phyloP scores from a whole-genome alignment of 1,140 invertebrate species.

The Bombus waltoni region DNA sequence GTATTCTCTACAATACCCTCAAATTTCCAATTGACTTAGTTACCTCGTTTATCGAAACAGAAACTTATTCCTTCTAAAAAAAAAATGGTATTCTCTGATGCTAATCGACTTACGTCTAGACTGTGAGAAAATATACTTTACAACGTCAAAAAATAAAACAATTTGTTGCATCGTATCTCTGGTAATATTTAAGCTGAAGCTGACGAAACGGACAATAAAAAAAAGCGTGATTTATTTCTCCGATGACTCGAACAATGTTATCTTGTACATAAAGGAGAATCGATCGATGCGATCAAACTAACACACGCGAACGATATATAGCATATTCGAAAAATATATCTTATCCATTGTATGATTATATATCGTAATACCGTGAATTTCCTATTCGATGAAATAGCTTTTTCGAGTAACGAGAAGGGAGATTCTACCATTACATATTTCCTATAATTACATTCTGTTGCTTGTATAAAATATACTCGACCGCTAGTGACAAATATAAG shows the following conservation, averaged over 20 bases:
- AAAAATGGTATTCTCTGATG: not conserved
- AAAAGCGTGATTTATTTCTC: not conserved
- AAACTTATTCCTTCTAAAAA: not conserved
- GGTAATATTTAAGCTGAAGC: not conserved
- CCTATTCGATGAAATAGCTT: not conserved
- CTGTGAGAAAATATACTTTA: not conserved
- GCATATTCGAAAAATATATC: not conserved
- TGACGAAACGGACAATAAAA: not conserved
- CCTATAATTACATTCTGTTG: constrained; percentile 14
- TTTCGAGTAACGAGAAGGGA: not conserved
- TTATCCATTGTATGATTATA: not conserved
- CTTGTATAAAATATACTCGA: constrained; percentile 25
- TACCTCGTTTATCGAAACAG: not conserved
- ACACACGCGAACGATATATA: not conserved
- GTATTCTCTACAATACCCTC: constrained; percentile 4
- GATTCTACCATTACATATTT: constrained; percentile 12
- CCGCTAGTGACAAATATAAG: constrained; percentile 14
- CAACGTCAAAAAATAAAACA: constrained; percentile 24
- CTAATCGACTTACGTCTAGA: not conserved
- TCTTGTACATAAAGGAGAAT: not conserved
- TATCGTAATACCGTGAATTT: not conserved
- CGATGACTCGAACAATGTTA: not conserved
- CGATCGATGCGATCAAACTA: not conserved
- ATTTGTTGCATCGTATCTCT: not conserved
- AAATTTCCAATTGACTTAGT: not conserved